phyloP scores from a whole-genome alignment of 1,140 invertebrate species.

The Scaptodrosophila lebanonensis region DNA sequence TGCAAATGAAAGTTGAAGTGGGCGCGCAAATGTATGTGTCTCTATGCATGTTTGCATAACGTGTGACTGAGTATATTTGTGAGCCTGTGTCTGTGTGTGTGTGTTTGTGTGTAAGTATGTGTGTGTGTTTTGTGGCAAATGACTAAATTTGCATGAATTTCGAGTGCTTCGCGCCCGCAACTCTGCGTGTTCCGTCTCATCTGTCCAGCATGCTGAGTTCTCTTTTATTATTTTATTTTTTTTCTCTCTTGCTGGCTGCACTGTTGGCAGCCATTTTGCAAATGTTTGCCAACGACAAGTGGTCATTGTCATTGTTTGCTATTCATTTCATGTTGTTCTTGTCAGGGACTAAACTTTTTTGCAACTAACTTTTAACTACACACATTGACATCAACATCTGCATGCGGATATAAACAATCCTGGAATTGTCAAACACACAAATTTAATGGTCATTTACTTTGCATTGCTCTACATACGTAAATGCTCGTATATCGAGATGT shows the following conservation, averaged over 20 bases:
- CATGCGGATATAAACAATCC: too few relatives aligned
- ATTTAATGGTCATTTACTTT: conserved; percentile 64
- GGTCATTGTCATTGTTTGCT: conserved; percentile 63
- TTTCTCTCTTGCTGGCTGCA: conserved; percentile 22
- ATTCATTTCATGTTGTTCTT: conserved; percentile 19
- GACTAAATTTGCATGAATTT: conserved; percentile 69
- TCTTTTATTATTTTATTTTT: conserved; percentile 18
- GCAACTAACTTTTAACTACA: neutral
- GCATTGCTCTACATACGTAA: conserved; percentile 64
- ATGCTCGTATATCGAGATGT: too few relatives aligned
- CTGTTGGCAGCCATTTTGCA: conserved; percentile 51
- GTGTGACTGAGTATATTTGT: conserved; percentile 1
- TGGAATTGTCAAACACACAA: conserved; percentile 29
- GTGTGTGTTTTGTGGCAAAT: conserved; percentile 54
- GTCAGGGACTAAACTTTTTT: conserved; percentile 14
- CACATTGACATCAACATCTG: too few relatives aligned
- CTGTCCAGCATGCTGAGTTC: neutral
- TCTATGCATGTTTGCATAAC: too few relatives aligned
- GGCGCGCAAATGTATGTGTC: neutral
- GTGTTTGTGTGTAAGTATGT: conserved; percentile 5
- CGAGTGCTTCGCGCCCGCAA: conserved; percentile 17
- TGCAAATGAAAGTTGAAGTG: conserved; percentile 60
- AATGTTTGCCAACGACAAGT: conserved; percentile 63
- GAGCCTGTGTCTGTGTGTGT: conserved; percentile 16
- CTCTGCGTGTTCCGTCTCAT: conserved; percentile 8